Evolutionary conservation across 2,797 vertebrate species (phyloP), one percentile per base, ranked within the genome.

Genomic region (Sebastiscus albofasciatus): DNA sequence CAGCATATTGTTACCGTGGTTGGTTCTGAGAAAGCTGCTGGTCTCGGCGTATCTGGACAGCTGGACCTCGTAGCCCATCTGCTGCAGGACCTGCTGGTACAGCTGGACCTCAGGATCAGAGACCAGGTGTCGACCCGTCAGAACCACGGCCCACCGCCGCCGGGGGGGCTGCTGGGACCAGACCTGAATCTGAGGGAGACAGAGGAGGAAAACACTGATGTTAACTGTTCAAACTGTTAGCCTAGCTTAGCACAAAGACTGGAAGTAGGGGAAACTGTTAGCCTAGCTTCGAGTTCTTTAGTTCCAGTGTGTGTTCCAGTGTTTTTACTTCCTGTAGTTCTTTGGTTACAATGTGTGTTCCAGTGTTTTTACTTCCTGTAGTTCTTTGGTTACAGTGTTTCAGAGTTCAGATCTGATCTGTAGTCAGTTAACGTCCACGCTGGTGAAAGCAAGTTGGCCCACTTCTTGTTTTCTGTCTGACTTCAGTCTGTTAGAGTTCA

Each of bases 81-180:
- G 93, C 62, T 84, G 85, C 65, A 99, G 95, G 22, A 98, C 91
- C 49, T 66, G 93, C 84, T 91, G 96, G 74, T 96, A 96, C 49
- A 97, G 90, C 88, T 87, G 94, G 4, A 96, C 94, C 77, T 97
- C 96, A 0, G 85, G 87, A 82, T 95, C 89, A 1, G n/a, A 94
- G 56, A 83, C 76, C 4, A 65, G 84, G 34, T 89, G 93, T 67
- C 91, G 95, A 4, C 92, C 89, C 0, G 90, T 95, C 61, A 99
- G 90, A 42, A 98, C 42, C 7, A 96, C 92, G 18, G 92, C 97
- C 86, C 81, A 91, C 0, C 14, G 22, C 4, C 4, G 78, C 8
- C 49, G 74, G 0, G 11, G 24, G 26, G 78, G 72, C 18, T 7
- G 89, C 60, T 54, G 80, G 8, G 93, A 64, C 27, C 71, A 61